Conservation (phyloP, 2,113 vertebrate species). For the Marmota flaviventris region DNA sequence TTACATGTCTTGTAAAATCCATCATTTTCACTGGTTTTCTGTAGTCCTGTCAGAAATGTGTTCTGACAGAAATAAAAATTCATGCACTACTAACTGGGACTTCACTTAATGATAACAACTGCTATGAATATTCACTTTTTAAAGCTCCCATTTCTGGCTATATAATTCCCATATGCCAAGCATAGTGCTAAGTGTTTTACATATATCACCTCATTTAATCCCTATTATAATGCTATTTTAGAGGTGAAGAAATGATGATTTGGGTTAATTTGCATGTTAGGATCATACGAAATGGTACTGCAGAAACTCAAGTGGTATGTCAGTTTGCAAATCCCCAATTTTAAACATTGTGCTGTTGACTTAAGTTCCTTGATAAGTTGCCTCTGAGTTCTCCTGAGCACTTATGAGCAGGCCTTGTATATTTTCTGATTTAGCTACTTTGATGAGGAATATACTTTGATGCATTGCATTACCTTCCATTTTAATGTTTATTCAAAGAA, state of each 20-base stretch:
- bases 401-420: background rate
- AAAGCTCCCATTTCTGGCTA: constrained; percentile 64
- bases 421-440: constrained; percentile 44
- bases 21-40: constrained; percentile 77
- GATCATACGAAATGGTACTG: constrained; percentile 25
- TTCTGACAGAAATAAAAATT: constrained; percentile 78
- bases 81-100: constrained; percentile 64
- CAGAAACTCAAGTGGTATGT: background rate
- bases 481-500: constrained; percentile 58
- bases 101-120: constrained; percentile 75
- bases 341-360: constrained; percentile 38
- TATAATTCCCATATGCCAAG: constrained; percentile 62
- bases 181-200: constrained; percentile 75
- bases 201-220: constrained; percentile 76
- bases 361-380: constrained; percentile 4
- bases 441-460: background rate
- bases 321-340: background rate
- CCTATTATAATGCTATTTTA: constrained; percentile 71
- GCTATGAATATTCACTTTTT: constrained; percentile 77
- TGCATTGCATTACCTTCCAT: background rate
- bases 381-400: background rate
- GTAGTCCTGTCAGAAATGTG: constrained; percentile 65
- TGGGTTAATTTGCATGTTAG: constrained; percentile 68
- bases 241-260: constrained; percentile 55
- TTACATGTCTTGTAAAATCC: constrained; percentile 73